phyloP scores from a whole-genome alignment of 1,140 invertebrate species.

The Euwallacea similis region DNA sequence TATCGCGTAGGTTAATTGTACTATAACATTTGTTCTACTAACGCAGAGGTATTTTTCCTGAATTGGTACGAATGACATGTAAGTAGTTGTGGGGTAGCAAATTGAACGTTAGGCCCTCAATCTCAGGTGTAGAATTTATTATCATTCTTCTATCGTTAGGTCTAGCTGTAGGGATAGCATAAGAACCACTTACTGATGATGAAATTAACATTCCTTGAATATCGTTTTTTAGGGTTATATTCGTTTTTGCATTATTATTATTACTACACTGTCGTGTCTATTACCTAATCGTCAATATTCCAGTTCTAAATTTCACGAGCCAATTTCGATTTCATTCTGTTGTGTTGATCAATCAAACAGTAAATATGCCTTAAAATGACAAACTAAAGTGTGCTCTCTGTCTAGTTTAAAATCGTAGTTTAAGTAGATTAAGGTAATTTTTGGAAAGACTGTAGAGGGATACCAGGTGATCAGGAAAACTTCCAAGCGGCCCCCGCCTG shows the following conservation, averaged over 20 bases:
- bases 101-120: slow-evolving; percentile 49
- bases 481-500: not conserved
- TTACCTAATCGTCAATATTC: slow-evolving; percentile 22
- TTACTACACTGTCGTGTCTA: slow-evolving; percentile 1
- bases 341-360: slow-evolving; percentile 3
- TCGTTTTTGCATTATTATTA: not conserved
- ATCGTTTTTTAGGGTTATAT: slow-evolving; percentile 13
- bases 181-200: slow-evolving; percentile 28
- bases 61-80: slow-evolving; percentile 31
- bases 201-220: slow-evolving; percentile 43
- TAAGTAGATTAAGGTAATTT: slow-evolving; percentile 41
- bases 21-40: slow-evolving; percentile 47
- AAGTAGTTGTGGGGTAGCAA: slow-evolving; percentile 44
- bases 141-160: slow-evolving; percentile 43
- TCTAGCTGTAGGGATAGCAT: not conserved
- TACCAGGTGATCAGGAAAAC: slow-evolving; percentile 47
- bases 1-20: slow-evolving; percentile 49
- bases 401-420: slow-evolving; percentile 41
- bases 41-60: slow-evolving; percentile 41
- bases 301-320: not conserved
- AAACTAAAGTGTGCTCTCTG: slow-evolving; percentile 47
- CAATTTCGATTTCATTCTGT: not conserved
- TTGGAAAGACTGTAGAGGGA: slow-evolving; percentile 52
- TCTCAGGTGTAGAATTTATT: slow-evolving; percentile 50
- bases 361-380: slow-evolving; percentile 36